Evolutionary conservation across 2,888 invertebrate species (phyloP).

Genomic region (Oxycera nigricornis): DNA sequence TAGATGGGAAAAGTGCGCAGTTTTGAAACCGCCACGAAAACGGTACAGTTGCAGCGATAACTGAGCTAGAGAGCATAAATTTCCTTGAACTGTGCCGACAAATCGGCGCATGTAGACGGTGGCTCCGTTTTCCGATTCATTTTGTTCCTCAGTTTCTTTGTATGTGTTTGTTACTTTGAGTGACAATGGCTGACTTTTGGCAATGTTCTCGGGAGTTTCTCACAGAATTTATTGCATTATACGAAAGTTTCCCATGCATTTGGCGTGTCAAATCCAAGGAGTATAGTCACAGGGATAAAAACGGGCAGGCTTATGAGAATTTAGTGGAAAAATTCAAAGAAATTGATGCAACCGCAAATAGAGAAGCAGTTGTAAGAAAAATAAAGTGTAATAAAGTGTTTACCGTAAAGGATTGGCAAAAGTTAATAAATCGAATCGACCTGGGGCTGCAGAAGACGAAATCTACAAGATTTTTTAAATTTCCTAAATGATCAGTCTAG

Average conservation of each 20-base stretch:
- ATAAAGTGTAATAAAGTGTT: background rate
- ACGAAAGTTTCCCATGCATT: constrained; percentile 1
- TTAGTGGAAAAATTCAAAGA: background rate
- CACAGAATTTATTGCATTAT: background rate
- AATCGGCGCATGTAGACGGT: background rate
- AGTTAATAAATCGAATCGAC: background rate
- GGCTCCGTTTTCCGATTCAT: background rate
- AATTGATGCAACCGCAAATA: background rate
- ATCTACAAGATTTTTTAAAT: constrained; percentile 9
- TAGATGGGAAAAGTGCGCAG: constrained; percentile 11
- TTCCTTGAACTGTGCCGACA: background rate
- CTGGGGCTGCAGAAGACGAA: background rate
- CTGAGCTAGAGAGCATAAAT: background rate
- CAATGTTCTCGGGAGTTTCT: constrained; percentile 19
- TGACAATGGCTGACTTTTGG: constrained; percentile 1
- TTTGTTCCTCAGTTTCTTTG: background rate
- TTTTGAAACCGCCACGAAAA: constrained; percentile 9
- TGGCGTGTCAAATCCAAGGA: background rate
- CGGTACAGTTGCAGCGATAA: constrained; percentile 16
- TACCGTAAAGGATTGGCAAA: background rate
- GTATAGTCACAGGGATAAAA: constrained; percentile 8
- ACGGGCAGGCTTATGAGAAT: background rate
- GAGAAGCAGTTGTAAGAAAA: background rate
- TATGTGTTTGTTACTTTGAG: too few relatives aligned
- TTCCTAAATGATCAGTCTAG: constrained; percentile 2